Evolutionary conservation across 2,888 invertebrate genomes (phyloP).

Genomic region (Microctonus aethiopoides): DNA sequence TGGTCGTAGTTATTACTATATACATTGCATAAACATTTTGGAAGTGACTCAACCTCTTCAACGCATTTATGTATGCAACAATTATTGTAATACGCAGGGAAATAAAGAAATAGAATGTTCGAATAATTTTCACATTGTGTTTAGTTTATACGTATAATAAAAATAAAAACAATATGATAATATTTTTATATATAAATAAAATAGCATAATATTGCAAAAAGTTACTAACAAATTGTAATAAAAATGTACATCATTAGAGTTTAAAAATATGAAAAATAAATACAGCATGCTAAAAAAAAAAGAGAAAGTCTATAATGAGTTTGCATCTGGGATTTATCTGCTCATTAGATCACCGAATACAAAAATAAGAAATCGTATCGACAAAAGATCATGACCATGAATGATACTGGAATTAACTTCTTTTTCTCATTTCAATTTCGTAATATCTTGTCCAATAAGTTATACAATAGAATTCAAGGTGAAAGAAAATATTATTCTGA

Average conservation of each 20-base stretch:
- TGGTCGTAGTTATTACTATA: conserved; percentile 19
- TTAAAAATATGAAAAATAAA: no score
- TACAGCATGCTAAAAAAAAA: neutral
- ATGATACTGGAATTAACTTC: neutral
- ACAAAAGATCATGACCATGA: conserved; percentile 5
- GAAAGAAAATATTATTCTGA: neutral
- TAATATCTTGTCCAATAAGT: conserved; percentile 23
- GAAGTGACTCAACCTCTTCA: conserved; percentile 13
- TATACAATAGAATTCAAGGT: conserved; percentile 12
- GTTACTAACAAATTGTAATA: no score
- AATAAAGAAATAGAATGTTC: neutral
- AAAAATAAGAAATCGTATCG: neutral
- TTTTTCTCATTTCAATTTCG: neutral
- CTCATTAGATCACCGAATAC: neutral
- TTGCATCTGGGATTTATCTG: neutral
- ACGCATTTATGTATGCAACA: neutral
- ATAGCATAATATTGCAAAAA: no score
- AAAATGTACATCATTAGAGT: no score
- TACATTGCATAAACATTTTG: conserved; percentile 30
- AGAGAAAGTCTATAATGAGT: neutral
- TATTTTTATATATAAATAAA: no score
- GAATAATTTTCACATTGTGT: neutral
- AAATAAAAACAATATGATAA: no score
- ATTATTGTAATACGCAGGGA: neutral
- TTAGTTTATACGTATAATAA: neutral